Evolutionary conservation across 2,113 vertebrate genomes (phyloP).

Genomic region (Phasianus colchicus): DNA sequence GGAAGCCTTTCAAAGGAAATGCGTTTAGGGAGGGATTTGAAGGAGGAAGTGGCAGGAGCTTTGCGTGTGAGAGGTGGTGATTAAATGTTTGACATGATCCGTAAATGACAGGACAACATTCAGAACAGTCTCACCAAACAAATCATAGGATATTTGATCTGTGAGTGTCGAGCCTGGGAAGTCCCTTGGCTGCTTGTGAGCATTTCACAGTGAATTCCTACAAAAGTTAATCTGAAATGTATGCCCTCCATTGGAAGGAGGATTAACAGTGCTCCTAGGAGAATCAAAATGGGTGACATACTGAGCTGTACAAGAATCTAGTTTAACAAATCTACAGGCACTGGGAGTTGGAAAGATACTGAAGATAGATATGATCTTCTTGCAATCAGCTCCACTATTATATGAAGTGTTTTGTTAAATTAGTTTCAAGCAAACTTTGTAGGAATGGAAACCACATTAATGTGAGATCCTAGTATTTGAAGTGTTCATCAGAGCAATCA

Average conservation of each 20-base stretch:
- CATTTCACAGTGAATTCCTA: slow-evolving; percentile 45
- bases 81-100: slow-evolving; percentile 61
- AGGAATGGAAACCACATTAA: not conserved
- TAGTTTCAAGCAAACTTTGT: not conserved
- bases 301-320: slow-evolving; percentile 15
- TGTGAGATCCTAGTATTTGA: not conserved
- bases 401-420: not conserved
- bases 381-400: not conserved
- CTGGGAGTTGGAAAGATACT: slow-evolving; percentile 3
- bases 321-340: not conserved
- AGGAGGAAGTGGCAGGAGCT: slow-evolving; percentile 67
- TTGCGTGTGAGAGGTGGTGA: slow-evolving; percentile 58
- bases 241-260: slow-evolving; percentile 4
- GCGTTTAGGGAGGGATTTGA: slow-evolving; percentile 64
- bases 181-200: slow-evolving; percentile 35
- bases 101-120: slow-evolving; percentile 61
- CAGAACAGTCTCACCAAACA: slow-evolving; percentile 55
- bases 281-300: slow-evolving; percentile 15
- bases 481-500: not conserved
- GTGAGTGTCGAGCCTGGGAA: slow-evolving; percentile 50
- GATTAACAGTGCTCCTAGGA: slow-evolving; percentile 38
- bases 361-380: slow-evolving; percentile 16
- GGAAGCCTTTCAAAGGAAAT: slow-evolving; percentile 69
- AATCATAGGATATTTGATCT: slow-evolving; percentile 58
- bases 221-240: slow-evolving; percentile 25